These are phyloP conservation scores for Petrolisthes manimaculis DNA, from an alignment of 2,888 invertebrate genomes.

Conservation along the genomic window DNA sequence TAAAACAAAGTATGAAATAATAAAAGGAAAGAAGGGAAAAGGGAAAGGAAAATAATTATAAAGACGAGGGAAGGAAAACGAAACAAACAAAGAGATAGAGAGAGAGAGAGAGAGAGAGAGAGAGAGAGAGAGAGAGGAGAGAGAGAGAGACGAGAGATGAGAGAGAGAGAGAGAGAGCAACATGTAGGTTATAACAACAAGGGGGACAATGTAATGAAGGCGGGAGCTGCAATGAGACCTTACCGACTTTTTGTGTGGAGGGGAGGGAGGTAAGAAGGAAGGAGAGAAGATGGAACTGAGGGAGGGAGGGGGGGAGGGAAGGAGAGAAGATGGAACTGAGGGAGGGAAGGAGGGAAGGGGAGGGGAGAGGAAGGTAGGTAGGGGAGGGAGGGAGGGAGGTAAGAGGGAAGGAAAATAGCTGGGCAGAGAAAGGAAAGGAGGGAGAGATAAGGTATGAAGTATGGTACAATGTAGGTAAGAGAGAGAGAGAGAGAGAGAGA, in stretches of 20 bases:
- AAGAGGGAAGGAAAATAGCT: not conserved
- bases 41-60: not conserved
- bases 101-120: slow-evolving; percentile 9
- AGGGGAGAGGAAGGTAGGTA: not conserved
- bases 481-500: not conserved
- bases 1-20: not conserved
- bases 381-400: not conserved
- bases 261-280: not conserved
- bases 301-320: not conserved
- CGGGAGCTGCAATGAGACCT: not conserved
- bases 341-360: not conserved
- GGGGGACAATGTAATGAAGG: not conserved
- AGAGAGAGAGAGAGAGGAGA: not conserved
- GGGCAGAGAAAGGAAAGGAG: not conserved
- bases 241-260: no score
- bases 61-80: not conserved
- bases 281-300: not conserved
- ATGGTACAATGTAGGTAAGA: not conserved
- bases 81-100: not conserved
- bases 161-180: not conserved
- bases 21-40: not conserved
- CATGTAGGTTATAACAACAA: not conserved
- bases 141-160: not conserved
- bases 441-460: not conserved
- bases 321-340: not conserved